Evolutionary conservation across 2,797 vertebrate genomes (phyloP), one percentile per base, ranked within the genome.

Genomic region (Setipinna tenuifilis): DNA sequence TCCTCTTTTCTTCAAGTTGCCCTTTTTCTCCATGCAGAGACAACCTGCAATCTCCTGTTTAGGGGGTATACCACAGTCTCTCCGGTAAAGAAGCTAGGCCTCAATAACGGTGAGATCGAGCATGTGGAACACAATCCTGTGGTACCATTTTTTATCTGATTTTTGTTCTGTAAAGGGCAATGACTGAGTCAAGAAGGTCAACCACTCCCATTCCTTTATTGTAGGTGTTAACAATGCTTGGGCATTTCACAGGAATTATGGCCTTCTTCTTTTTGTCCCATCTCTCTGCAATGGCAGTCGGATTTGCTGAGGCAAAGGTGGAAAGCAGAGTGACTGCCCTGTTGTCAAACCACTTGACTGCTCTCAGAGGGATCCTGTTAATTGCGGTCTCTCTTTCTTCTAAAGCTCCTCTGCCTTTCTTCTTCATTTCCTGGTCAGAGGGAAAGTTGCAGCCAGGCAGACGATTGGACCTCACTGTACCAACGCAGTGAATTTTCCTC

Each of bases 151-250:
- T n/a, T n/a, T n/a, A n/a, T n/a, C n/a, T n/a, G n/a, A n/a, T n/a
- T n/a, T n/a, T n/a, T n/a, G n/a, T n/a, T n/a, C n/a, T n/a, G n/a
- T n/a, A n/a, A n/a, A n/a, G n/a, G n/a, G n/a, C n/a, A n/a, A n/a
- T n/a, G n/a, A n/a, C n/a, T n/a, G n/a, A n/a, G n/a, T n/a, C n/a
- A n/a, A n/a, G n/a, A n/a, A n/a, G n/a, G n/a, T n/a, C n/a, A n/a
- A n/a, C n/a, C 46, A 61, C 71, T 4, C 82, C 82, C 41, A 75
- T 84, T 17, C 83, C 75, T 83, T 86, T 83, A 41, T 86, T 83
- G 57, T 86, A 86, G 7, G 58, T 84, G 19, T 14, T 48, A 4
- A 86, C 71, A 48, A 86, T 84, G 41, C 11, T 86, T 65, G 83
- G 83, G 41, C 86, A 78, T 57, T 61, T 81, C 23, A 86, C 86